phyloP scores from a whole-genome alignment of 2,113 vertebrate species.

The Genyomyrus donnyi region DNA sequence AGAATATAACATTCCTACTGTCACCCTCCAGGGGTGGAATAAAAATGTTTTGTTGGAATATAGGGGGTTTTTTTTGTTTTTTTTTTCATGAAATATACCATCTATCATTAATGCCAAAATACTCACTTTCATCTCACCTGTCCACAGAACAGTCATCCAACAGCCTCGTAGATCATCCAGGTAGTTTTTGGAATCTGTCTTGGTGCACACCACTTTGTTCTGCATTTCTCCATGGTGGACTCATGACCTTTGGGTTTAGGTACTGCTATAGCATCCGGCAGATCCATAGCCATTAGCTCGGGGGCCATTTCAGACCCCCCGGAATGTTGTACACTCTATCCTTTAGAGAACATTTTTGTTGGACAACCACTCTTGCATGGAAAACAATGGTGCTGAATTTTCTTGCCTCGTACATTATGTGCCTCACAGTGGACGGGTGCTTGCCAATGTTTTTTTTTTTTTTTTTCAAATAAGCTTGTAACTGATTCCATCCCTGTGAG shows the following conservation, averaged over 20 bases:
- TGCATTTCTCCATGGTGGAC: not conserved
- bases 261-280: not conserved
- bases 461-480: not conserved
- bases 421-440: not conserved
- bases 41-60: not conserved
- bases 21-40: not conserved
- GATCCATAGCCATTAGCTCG: not conserved
- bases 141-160: not conserved
- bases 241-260: not conserved
- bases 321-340: not conserved
- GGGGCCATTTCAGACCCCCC: not conserved
- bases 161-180: not conserved
- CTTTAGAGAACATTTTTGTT: not conserved
- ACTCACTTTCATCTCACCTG: not conserved
- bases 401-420: not conserved
- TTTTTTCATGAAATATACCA: not conserved
- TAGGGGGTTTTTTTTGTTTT: not conserved
- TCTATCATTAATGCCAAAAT: not conserved
- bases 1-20: not conserved
- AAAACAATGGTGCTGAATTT: not conserved
- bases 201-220: not conserved
- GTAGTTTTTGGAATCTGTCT: not conserved
- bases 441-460: not conserved
- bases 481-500: not conserved
- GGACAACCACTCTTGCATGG: not conserved